phyloP scores from a whole-genome alignment of 1,140 invertebrate genomes.

The Asbolus verrucosus region DNA sequence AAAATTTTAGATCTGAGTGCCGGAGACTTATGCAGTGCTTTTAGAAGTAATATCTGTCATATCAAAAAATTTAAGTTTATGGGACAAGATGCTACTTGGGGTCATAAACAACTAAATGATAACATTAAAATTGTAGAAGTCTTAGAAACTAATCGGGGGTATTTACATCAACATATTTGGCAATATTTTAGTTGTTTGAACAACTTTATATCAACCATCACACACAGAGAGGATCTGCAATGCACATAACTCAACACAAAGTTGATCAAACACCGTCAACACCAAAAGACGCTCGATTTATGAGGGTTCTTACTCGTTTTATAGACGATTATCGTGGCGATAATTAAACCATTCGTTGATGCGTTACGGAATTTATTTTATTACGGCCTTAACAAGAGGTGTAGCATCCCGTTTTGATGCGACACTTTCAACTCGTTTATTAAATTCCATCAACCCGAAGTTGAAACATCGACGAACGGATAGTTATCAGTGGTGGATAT shows the following conservation, averaged over 20 bases:
- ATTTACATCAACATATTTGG: conserved; percentile 53
- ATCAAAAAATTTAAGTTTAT: conserved; percentile 30
- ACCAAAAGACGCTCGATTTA: conserved; percentile 24
- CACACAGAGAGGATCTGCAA: not conserved
- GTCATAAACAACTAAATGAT: conserved; percentile 44
- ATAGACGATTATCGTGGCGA: conserved; percentile 16
- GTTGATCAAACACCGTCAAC: conserved; percentile 17
- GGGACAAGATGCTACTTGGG: conserved; percentile 63
- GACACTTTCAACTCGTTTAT: no score
- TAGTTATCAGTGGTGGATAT: not conserved
- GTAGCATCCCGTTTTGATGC: no score
- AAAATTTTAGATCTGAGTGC: conserved; percentile 55
- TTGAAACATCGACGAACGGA: conserved; percentile 10
- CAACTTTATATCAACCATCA: conserved; percentile 1
- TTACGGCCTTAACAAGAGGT: conserved; percentile 1
- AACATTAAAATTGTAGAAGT: conserved; percentile 25
- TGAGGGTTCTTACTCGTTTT: not conserved
- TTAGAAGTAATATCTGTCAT: conserved; percentile 48
- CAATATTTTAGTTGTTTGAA: conserved; percentile 51
- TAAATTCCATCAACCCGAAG: no score
- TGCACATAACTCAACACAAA: conserved; percentile 11
- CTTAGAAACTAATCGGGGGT: conserved; percentile 13
- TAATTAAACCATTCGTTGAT: conserved; percentile 26
- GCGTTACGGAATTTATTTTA: not conserved
- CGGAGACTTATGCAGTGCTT: conserved; percentile 62